Evolutionary conservation across 1,140 invertebrate species (phyloP).

Genomic region (Bombus affinis): DNA sequence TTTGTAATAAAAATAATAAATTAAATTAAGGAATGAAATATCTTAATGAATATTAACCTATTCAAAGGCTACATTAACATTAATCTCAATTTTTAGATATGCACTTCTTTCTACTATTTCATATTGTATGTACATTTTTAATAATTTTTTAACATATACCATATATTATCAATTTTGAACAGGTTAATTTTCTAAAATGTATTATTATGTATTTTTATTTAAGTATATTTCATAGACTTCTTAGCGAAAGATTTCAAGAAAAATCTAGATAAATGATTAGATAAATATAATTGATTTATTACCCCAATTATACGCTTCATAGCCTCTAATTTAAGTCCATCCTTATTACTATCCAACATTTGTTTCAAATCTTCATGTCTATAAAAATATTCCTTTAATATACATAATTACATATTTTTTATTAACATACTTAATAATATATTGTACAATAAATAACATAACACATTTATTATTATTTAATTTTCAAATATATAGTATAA

Average conservation of each 20-base stretch:
- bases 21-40: constrained; percentile 30
- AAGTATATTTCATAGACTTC: background rate
- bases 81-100: too few relatives aligned
- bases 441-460: background rate
- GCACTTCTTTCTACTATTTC: too few relatives aligned
- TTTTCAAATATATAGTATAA: background rate
- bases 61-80: background rate
- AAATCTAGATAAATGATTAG: background rate
- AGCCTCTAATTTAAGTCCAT: constrained; percentile 98
- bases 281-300: constrained; percentile 58
- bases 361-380: constrained; percentile 96
- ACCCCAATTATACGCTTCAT: constrained; percentile 99
- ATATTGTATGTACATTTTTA: too few relatives aligned
- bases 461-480: background rate
- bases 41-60: background rate
- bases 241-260: background rate
- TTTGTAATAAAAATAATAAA: constrained; percentile 4
- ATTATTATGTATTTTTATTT: background rate
- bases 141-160: too few relatives aligned
- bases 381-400: constrained; percentile 54
- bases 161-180: too few relatives aligned
- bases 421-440: background rate
- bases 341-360: constrained; percentile 99
- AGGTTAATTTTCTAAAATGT: too few relatives aligned
- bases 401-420: background rate